A percentile compares a stretch with the other conserved stretches of the same genome.
Evolutionary conservation across 2,113 vertebrate species (phyloP).

Genomic region (Emydura subglobosa): DNA sequence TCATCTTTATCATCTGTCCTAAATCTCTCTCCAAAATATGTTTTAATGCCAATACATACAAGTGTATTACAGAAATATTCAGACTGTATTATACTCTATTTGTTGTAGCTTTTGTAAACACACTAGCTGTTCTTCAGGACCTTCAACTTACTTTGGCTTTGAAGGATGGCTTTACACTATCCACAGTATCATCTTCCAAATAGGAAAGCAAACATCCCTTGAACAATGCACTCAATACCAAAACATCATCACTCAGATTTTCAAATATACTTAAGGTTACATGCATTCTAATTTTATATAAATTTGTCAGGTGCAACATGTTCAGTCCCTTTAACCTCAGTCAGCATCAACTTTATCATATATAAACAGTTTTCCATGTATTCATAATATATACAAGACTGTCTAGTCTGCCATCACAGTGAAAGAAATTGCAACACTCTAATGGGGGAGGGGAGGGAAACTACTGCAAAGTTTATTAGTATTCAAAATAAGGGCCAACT

Average conservation of each 20-base stretch:
- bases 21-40: not conserved
- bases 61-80: not conserved
- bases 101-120: not conserved
- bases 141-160: not conserved
- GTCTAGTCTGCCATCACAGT: not conserved
- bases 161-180: fast-evolving
- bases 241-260: not conserved
- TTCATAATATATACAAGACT: not conserved
- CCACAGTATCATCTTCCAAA: not conserved
- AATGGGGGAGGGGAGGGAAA: not conserved
- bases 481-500: not conserved
- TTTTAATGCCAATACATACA: not conserved
- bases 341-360: not conserved
- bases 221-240: not conserved
- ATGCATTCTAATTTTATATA: not conserved
- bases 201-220: not conserved
- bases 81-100: fast-evolving
- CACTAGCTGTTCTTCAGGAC: not conserved
- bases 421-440: not conserved
- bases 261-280: not conserved
- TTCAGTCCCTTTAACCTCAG: not conserved
- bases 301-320: not conserved
- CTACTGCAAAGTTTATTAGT: not conserved
- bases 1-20: not conserved
- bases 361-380: not conserved